Conservation (phyloP, 1,140 invertebrate species). For the Phenacoccus solenopsis region DNA sequence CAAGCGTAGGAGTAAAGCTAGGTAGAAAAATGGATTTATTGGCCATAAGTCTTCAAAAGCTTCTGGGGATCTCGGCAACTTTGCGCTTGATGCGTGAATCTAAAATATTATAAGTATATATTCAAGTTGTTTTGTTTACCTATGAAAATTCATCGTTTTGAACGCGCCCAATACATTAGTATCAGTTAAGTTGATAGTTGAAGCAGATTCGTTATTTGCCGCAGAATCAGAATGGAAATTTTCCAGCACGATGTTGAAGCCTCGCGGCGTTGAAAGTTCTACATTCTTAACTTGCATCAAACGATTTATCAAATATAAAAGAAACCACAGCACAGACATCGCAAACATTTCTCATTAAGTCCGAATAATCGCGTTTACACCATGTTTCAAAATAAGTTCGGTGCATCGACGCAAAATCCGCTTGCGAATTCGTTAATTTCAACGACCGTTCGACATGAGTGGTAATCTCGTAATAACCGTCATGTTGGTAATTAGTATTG, state of each 20-base stretch:
- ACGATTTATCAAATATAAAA: conserved; percentile 24
- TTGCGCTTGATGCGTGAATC: too few relatives aligned
- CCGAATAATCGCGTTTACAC: too few relatives aligned
- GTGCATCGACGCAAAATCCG: background rate
- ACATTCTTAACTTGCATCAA: background rate
- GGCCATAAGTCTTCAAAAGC: too few relatives aligned
- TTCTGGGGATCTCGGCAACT: too few relatives aligned
- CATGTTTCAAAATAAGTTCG: too few relatives aligned
- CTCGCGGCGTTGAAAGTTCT: background rate
- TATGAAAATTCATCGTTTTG: conserved; percentile 9
- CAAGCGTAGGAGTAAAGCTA: too few relatives aligned
- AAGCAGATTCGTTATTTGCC: background rate
- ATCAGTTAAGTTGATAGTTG: background rate
- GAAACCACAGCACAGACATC: background rate
- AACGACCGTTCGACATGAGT: background rate
- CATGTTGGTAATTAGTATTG: background rate
- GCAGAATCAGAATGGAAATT: background rate
- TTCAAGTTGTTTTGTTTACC: too few relatives aligned
- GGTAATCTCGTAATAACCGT: too few relatives aligned
- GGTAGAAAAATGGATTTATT: too few relatives aligned
- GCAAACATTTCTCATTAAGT: too few relatives aligned
- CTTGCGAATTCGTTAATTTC: background rate
- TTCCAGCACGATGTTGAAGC: background rate
- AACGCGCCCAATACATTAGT: background rate
- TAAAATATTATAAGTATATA: too few relatives aligned